These are phyloP conservation scores for Chironomus striatipennis DNA, from an alignment of 1,140 invertebrate species.

Conservation along the genomic window DNA sequence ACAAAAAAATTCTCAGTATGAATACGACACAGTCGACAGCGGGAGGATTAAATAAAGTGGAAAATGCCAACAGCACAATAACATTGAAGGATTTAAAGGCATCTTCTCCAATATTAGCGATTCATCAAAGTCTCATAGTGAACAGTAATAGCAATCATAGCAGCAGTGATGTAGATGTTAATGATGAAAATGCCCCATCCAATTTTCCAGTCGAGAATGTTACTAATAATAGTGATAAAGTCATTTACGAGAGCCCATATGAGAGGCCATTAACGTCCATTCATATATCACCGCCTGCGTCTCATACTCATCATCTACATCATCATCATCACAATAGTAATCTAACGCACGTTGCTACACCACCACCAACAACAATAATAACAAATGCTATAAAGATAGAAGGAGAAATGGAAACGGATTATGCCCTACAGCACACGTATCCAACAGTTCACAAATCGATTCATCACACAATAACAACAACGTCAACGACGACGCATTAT, in stretches of 20 bases:
- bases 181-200: slow-evolving; percentile 21
- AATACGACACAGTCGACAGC: neutral
- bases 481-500: neutral
- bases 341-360: neutral
- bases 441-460: slow-evolving; percentile 1
- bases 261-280: slow-evolving; percentile 5
- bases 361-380: neutral
- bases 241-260: slow-evolving; percentile 18
- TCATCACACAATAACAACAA: neutral
- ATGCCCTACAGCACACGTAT: neutral
- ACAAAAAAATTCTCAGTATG: slow-evolving; percentile 18
- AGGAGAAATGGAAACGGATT: neutral
- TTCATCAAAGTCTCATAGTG: neutral
- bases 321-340: neutral
- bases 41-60: neutral
- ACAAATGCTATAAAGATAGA: neutral
- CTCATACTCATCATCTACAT: neutral
- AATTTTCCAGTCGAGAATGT: slow-evolving; percentile 4
- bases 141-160: neutral
- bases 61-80: slow-evolving; percentile 2
- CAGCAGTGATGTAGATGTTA: neutral
- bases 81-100: neutral
- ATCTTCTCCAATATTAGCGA: neutral
- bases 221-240: slow-evolving; percentile 15
- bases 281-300: neutral